Conservation (phyloP, 2,888 invertebrate genomes). For the Andrena dorsata region DNA sequence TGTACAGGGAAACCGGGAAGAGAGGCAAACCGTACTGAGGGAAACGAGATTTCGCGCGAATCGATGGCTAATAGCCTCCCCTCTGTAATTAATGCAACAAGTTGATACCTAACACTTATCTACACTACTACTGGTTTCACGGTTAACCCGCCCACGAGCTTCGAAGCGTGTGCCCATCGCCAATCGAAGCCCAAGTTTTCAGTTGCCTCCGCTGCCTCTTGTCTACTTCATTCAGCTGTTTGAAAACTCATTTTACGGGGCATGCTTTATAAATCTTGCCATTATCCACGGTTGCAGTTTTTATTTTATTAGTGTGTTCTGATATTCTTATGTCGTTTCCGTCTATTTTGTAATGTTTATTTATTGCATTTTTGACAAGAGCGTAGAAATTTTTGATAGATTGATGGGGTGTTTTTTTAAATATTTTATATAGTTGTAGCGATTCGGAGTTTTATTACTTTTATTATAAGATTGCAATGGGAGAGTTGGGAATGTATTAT, state of each 20-base stretch:
- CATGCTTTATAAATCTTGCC: not conserved
- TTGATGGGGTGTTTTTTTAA: too few species aligned
- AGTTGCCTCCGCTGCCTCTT: not conserved
- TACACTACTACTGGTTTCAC: slow-evolving; percentile 71
- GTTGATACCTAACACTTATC: slow-evolving; percentile 84
- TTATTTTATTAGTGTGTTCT: not conserved
- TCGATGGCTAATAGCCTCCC: slow-evolving; percentile 84
- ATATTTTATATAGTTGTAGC: too few species aligned
- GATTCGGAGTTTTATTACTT: too few species aligned
- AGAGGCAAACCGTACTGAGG: slow-evolving; percentile 71
- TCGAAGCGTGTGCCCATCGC: slow-evolving; percentile 57
- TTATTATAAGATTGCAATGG: too few species aligned
- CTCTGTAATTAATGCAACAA: slow-evolving; percentile 85
- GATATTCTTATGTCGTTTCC: too few species aligned
- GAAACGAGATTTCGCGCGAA: slow-evolving; percentile 80
- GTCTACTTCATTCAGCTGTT: not conserved
- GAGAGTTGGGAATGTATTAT: too few species aligned
- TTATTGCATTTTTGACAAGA: not conserved
- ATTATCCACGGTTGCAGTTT: not conserved
- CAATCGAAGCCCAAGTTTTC: slow-evolving; percentile 46
- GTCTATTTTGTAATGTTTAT: not conserved
- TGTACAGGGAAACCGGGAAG: slow-evolving; percentile 69
- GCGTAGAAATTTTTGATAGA: too few species aligned
- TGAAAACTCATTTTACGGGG: too few species aligned
- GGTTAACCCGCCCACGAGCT: slow-evolving; percentile 68